Base-by-base conservation (phyloP, 1,140 invertebrate species). In the Ceratoteleas bidentatus region DNA sequence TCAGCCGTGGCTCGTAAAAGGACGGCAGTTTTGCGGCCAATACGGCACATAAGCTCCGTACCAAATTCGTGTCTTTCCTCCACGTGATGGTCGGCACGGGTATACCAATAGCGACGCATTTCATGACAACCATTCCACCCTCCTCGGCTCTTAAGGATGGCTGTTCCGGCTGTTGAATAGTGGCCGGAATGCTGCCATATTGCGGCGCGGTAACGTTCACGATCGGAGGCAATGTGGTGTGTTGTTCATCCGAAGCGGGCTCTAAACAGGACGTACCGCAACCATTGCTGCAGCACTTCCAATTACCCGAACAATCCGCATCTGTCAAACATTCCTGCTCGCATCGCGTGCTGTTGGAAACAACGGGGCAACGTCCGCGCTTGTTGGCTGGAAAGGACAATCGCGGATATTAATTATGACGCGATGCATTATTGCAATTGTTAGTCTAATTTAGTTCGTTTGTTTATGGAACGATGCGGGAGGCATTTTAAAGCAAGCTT, bases 281-380 rank as follows among this genome's bases (percentile, higher is more conserved):
- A 40, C 95, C 96, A 82, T 94, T 95, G 57, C 90, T 91, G 87
- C 97, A 98, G 90, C 97, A 98, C 88, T 98, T 98, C 81, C 93
- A 92, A 6, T 94, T 93, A 24, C 93, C 93, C 4, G 92, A 86
- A 89, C 97, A 98, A 83, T 98, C 96, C 0, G 96, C 95, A 88
- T 98, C 97, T n/a, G 93, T 94, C 54, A 93, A 90, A 87, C 97
- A 98, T 86, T 96, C 94, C 11, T 92, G 89, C 8, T 93, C 93
- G 86, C 96, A 97, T 53, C 90, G 87, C 2, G 86, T 89, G 24
- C 88, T 90, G 56, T 85, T 89, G 3, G 92, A 88, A 15, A 93
- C 87, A 38, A 78, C 87, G 7, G 97, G 96, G 88, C 97, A 98
- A 7, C 89, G 87, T 2, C 97, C 97, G 0, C 92, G 88, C 90